Conservation (phyloP, 2,797 vertebrate species). For the Pygocentrus nattereri region DNA sequence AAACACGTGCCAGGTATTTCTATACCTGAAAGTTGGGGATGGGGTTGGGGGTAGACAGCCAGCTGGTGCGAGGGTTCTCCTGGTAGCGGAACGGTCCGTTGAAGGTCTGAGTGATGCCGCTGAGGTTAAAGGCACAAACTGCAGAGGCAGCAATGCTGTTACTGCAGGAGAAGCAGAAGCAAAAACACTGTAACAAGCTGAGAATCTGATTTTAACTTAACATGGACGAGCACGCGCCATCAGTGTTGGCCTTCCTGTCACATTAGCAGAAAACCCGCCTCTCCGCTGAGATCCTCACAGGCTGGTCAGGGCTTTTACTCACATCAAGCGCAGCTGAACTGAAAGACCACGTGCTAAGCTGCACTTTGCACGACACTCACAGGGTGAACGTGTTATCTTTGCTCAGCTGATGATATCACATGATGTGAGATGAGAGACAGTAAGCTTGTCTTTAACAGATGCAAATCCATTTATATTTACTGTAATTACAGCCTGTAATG, state of each 20-base stretch:
- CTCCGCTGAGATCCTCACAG: not conserved
- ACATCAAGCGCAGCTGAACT: not conserved
- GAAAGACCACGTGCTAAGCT: not conserved
- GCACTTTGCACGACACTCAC: not conserved
- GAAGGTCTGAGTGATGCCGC: constrained; percentile 90
- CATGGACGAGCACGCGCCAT: too few relatives aligned
- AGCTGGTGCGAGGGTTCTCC: constrained; percentile 93
- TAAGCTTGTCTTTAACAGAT: too few relatives aligned
- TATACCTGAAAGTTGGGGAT: constrained; percentile 94
- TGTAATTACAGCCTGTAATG: too few relatives aligned
- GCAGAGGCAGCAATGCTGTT: constrained; percentile 96
- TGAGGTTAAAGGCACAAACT: constrained; percentile 95
- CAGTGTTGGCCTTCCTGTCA: not conserved
- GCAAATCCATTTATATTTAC: too few relatives aligned
- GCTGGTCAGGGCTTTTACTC: not conserved
- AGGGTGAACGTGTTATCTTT: not conserved
- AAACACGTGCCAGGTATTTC: not conserved
- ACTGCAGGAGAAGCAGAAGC: constrained; percentile 68
- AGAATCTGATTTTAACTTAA: not conserved
- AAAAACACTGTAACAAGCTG: not conserved
- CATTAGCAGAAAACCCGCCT: too few relatives aligned
- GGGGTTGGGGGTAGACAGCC: constrained; percentile 93
- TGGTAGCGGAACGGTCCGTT: constrained; percentile 94
- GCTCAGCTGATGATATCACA: too few relatives aligned
- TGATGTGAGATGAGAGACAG: too few relatives aligned